phyloP scores from a whole-genome alignment of 23 tunicate species.

The Diplosoma virens region DNA sequence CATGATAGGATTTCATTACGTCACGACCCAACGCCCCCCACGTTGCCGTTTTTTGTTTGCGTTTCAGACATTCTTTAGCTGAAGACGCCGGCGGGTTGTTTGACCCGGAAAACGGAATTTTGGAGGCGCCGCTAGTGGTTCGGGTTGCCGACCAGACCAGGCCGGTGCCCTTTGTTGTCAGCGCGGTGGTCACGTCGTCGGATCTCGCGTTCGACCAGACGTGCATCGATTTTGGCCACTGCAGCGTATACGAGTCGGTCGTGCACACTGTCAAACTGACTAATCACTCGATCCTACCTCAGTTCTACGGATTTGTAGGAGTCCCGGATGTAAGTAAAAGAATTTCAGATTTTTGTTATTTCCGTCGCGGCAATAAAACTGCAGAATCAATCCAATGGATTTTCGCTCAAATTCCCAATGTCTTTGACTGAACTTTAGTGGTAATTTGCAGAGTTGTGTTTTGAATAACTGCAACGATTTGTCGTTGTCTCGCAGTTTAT shows the following conservation, averaged over 20 bases:
- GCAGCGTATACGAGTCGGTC: slow-evolving; percentile 82
- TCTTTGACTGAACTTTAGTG: no score
- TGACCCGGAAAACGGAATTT: slow-evolving; percentile 73
- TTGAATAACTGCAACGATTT: no score
- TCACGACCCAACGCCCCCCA: no score
- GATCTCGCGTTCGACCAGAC: slow-evolving; percentile 67
- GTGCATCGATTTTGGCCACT: slow-evolving; percentile 68
- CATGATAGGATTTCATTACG: no score
- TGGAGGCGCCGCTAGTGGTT: slow-evolving; percentile 81
- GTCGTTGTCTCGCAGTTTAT: slow-evolving; percentile 48
- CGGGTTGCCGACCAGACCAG: slow-evolving; percentile 87
- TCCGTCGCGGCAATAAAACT: no score
- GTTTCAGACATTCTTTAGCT: slow-evolving; percentile 49
- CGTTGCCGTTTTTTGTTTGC: background rate
- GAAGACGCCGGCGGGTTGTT: slow-evolving; percentile 78
- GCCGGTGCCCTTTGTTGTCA: slow-evolving; percentile 80
- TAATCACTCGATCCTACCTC: slow-evolving; percentile 84
- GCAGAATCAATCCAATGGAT: no score
- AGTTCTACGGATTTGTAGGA: slow-evolving; percentile 73
- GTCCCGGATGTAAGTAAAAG: slow-evolving; percentile 64
- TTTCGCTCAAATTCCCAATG: no score
- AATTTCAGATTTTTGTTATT: background rate
- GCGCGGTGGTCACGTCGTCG: slow-evolving; percentile 79
- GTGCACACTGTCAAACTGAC: slow-evolving; percentile 54
- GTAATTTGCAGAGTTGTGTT: no score